Base-by-base conservation (phyloP, 2,888 invertebrate species). In the Bhutanitis thaidina region DNA sequence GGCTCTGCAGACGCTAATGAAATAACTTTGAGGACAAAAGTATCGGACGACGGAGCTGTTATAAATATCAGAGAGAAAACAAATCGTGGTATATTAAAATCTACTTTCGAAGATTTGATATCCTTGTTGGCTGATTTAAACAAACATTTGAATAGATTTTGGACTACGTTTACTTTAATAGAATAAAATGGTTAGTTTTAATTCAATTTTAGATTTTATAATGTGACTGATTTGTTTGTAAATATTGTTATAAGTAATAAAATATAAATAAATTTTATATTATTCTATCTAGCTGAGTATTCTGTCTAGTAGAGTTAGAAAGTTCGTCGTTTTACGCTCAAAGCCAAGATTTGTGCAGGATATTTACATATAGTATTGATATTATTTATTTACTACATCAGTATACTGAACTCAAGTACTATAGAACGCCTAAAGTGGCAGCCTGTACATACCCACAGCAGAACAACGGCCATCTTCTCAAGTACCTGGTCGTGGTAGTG, bases 131-230 rank as follows among this genome's bases (percentile, higher is more conserved):
- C 71, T 16, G 83, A 86, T 54, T 65, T 89, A 3, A 85, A 81
- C 53, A 72, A 70, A 12, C 84, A 87, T 52, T 64, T 89, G 30
- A 80, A 77, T 49, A 78, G 62, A 46, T 64, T 83, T 59, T 83
- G 85, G 77, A 71, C 73, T 38, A 73, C 76, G 5, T 63, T 88
- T 3, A 71, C 68, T 34, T 43, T 82, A 7, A 63, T 87, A 56
- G 80, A 84, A 53, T 89, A 78, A 62, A 9, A 20, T n/a, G n/a
- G n/a, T n/a, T 40, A 29, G n/a, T 20, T 20, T 20, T 20, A 5
- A 27, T 7, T 27, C 1, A 27, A 1, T 4, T 4, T 27, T 8
- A 27, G 27, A 8, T 27, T 27, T 27, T 27, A 8, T 4, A 40
- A 30, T 4, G 8, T 30, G 29, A 45, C 30, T 29, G 45, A 45